phyloP scores from a whole-genome alignment of 2,113 vertebrate genomes.

The Orthonyx spaldingii region DNA sequence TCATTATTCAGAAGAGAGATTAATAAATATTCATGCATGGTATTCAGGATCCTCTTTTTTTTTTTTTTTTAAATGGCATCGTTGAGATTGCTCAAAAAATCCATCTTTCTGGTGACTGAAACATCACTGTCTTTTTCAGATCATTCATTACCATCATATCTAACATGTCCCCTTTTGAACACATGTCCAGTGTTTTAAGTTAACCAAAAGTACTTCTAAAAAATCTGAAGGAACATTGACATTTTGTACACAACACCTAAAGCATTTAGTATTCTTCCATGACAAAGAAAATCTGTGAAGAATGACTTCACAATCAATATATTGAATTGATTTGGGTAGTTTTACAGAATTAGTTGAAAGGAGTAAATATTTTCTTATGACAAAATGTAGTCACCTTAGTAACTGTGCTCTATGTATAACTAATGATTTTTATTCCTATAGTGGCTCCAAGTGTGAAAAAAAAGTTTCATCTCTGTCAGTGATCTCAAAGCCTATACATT shows the following conservation, averaged over 20 bases:
- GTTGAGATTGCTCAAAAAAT: background rate
- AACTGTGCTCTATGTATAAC: accelerated
- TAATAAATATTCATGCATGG: background rate
- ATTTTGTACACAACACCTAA: background rate
- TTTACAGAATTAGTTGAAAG: background rate
- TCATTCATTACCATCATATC: background rate
- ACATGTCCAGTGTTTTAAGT: accelerated
- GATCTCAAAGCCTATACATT: background rate
- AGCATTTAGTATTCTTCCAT: background rate
- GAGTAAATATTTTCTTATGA: background rate
- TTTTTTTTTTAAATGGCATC: background rate
- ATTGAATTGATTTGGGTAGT: background rate
- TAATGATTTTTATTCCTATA: background rate
- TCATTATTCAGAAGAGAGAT: background rate
- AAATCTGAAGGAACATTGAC: background rate
- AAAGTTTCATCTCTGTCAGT: background rate
- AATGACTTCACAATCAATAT: background rate
- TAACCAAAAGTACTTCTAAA: background rate
- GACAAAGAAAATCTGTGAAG: background rate
- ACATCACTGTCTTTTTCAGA: background rate
- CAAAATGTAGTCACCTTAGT: background rate
- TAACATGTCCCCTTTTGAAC: background rate
- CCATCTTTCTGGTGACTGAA: background rate
- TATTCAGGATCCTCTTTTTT: background rate
- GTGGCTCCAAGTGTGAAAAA: background rate